Conservation (phyloP, 2,113 vertebrate genomes). For the Trematocara variabile region DNA sequence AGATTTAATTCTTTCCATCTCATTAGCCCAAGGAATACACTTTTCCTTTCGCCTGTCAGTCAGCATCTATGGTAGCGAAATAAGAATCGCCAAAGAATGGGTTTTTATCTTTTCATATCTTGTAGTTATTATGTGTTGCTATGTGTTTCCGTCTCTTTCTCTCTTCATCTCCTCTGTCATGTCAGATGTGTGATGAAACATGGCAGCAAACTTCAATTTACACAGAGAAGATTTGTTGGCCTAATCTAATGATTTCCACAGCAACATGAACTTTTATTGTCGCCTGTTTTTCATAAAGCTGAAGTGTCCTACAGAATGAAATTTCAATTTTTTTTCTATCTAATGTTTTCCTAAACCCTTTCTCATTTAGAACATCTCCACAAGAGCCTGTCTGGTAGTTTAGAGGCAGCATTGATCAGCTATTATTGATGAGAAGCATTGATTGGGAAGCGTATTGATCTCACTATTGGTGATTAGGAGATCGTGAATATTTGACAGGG, state of each 20-base stretch:
- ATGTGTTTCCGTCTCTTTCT: neutral
- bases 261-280: neutral
- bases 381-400: conserved; percentile 24
- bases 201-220: neutral
- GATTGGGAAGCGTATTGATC: conserved; percentile 56
- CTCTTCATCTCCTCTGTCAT: neutral
- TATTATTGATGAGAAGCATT: conserved; percentile 47
- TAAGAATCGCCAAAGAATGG: neutral
- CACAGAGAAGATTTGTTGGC: neutral
- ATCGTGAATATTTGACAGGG: conserved; percentile 61
- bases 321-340: neutral
- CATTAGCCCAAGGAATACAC: neutral
- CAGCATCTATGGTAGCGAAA: neutral
- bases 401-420: conserved; percentile 43
- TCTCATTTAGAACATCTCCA: neutral
- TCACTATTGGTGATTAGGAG: conserved; percentile 58
- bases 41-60: neutral
- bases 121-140: conserved; percentile 16
- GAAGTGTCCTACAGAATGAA: rapidly evolving
- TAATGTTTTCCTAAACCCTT: neutral
- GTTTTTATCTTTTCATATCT: conserved; percentile 22
- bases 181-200: conserved; percentile 21
- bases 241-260: neutral
- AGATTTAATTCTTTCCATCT: neutral
- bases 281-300: neutral